Percentiles rank a stretch among this genome's conserved stretches.
Evolutionary conservation across 2,888 invertebrate genomes (phyloP).

Genomic region (Creontiades dilutus): DNA sequence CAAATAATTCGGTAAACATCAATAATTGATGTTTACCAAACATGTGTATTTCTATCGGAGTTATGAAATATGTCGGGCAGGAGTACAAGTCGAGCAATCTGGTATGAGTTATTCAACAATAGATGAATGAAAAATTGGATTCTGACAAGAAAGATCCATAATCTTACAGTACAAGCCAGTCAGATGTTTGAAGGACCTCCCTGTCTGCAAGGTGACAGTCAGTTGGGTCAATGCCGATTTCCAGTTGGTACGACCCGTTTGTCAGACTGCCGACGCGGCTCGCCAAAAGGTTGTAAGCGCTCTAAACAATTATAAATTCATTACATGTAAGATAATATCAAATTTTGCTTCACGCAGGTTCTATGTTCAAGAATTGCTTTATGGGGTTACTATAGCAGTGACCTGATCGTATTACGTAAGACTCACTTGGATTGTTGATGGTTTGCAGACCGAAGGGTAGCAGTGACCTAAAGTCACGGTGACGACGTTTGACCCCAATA

Average conservation of each 20-base stretch:
- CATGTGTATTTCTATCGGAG: no score
- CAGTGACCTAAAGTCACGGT: constrained; percentile 78
- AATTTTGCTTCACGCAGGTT: no score
- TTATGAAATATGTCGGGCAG: no score
- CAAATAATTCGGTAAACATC: no score
- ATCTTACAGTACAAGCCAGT: constrained; percentile 77
- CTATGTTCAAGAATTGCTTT: no score
- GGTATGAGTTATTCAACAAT: no score
- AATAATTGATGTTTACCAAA: no score
- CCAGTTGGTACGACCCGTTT: constrained; percentile 73
- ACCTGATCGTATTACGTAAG: neutral
- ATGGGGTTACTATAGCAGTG: no score
- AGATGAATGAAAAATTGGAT: no score
- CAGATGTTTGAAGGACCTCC: constrained; percentile 74
- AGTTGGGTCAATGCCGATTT: constrained; percentile 76
- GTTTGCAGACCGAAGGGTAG: constrained; percentile 79
- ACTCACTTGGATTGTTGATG: constrained; percentile 77
- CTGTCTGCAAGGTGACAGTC: constrained; percentile 76
- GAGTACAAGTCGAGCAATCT: no score
- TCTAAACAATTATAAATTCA: neutral
- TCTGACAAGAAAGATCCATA: no score
- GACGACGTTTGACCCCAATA: constrained; percentile 75
- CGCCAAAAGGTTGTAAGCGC: constrained; percentile 42
- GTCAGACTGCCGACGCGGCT: constrained; percentile 11
- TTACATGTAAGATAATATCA: no score